These are phyloP conservation scores for Priocnemis perturbator DNA, from an alignment of 2,888 invertebrate genomes.

Conservation along the genomic window DNA sequence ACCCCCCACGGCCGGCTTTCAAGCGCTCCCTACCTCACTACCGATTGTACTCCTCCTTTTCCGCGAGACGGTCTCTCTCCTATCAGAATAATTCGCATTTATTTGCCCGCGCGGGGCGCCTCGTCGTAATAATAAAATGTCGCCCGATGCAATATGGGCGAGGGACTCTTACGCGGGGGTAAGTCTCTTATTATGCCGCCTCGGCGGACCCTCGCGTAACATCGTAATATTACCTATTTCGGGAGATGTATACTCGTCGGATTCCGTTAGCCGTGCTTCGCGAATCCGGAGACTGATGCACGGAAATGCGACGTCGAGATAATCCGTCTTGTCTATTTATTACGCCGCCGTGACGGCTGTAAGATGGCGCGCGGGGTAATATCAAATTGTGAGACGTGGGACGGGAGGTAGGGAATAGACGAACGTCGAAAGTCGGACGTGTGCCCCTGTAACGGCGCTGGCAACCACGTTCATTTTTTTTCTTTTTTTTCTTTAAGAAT, in stretches of 20 bases:
- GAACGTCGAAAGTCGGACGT: no score
- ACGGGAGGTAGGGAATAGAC: no score
- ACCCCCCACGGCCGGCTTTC: conserved; percentile 24
- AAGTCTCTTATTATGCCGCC: conserved; percentile 58
- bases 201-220: conserved; percentile 44
- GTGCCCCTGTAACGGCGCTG: no score
- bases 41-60: conserved; percentile 7
- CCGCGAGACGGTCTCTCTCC: conserved; percentile 21
- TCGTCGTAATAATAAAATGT: conserved; percentile 59
- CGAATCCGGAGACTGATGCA: not conserved
- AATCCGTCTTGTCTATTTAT: conserved; percentile 6
- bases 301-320: conserved; percentile 1
- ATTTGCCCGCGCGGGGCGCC: conserved; percentile 45
- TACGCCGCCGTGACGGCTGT: not conserved
- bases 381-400: no score
- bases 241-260: conserved; percentile 24
- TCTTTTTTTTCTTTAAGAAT: no score
- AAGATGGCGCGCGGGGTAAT: no score
- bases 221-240: conserved; percentile 53
- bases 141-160: conserved; percentile 51
- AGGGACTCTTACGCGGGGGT: conserved; percentile 46
- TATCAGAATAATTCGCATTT: conserved; percentile 63
- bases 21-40: conserved; percentile 23
- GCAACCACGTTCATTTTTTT: no score
- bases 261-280: conserved; percentile 8